Base-by-base conservation (phyloP, 2,797 vertebrate species). In the Lindbergichthys nudifrons region DNA sequence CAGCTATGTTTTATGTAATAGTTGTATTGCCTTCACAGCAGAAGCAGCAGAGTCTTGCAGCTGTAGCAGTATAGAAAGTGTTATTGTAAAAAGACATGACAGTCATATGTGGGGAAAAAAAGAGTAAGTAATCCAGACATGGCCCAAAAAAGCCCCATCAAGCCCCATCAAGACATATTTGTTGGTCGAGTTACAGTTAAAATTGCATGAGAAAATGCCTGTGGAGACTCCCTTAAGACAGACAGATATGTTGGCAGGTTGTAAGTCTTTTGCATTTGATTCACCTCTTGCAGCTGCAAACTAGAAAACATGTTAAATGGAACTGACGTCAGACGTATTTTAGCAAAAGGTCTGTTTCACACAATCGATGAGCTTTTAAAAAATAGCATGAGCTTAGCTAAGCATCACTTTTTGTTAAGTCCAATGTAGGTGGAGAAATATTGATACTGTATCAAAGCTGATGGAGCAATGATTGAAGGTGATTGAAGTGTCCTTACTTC, bases 241-340 rank as follows among this genome's bases (percentile, higher is more conserved):
- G 32, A 53, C 66, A 64, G 46, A 87, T 59, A 79, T 79, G 47
- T 77, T 88, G 70, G 53, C 74, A 71, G 67, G 72, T 75, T 67
- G 61, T 13, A 46, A 73, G 41, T 71, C 66, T 82, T 61, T 63
- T 73, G 63, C 50, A 75, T 65, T 52, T 61, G 65, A 80, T 76
- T 89, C 68, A 65, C 21, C 48, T 78, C 62, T 62, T 41, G 48
- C 82, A 86, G 76, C 87, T 87, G 75, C 68, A 77, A 68, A 69
- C 50, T 45, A 51, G 11, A 67, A 68, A 32, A 47, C 36, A 15
- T 60, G 56, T 74, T 47, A 12, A 30, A 50, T 61, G 52, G 67
- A 85, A 73, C 52, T 36, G 32, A 74, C 10, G 3, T 74, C 43
- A 65, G 70, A 80, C 21, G 1, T 65, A 10, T 79, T 30, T 51